Conservation (phyloP, 1,140 invertebrate species). For the Muscidifurax raptorellus region DNA sequence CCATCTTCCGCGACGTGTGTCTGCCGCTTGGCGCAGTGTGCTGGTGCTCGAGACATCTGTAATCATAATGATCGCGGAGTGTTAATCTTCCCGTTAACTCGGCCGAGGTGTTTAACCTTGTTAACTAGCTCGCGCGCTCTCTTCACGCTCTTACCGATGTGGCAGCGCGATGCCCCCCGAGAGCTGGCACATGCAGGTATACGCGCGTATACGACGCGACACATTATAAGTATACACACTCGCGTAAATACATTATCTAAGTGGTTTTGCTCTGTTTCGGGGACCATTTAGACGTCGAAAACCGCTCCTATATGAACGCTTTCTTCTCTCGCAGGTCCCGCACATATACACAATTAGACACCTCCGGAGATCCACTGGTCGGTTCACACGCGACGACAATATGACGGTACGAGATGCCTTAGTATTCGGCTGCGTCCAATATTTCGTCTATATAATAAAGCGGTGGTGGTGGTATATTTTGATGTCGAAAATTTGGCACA, state of each 20-base stretch:
- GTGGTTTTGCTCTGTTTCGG: constrained; percentile 49
- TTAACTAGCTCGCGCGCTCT: constrained; percentile 68
- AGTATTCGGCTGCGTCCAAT: no score
- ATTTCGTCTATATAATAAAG: no score
- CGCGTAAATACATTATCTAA: constrained; percentile 28
- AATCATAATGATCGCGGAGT: constrained; percentile 75
- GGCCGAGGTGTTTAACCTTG: constrained; percentile 76
- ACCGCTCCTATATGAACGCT: constrained; percentile 8
- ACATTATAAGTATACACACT: no score
- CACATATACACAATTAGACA: constrained; percentile 25
- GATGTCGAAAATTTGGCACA: background rate
- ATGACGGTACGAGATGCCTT: no score
- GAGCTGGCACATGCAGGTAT: background rate
- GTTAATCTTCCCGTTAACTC: constrained; percentile 76
- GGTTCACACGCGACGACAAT: background rate
- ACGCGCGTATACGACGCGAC: constrained; percentile 18
- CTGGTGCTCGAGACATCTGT: constrained; percentile 68
- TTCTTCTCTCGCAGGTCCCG: constrained; percentile 39
- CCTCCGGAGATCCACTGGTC: background rate
- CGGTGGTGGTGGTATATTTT: background rate
- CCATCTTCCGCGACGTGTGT: constrained; percentile 46
- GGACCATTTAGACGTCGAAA: constrained; percentile 27
- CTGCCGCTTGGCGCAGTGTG: no score
- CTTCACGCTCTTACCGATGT: constrained; percentile 13
- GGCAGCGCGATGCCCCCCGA: background rate